Percentiles rank a stretch among this genome's conserved stretches.
phyloP scores from a whole-genome alignment of 2,113 vertebrate genomes.

The Rhadina sibilatrix region DNA sequence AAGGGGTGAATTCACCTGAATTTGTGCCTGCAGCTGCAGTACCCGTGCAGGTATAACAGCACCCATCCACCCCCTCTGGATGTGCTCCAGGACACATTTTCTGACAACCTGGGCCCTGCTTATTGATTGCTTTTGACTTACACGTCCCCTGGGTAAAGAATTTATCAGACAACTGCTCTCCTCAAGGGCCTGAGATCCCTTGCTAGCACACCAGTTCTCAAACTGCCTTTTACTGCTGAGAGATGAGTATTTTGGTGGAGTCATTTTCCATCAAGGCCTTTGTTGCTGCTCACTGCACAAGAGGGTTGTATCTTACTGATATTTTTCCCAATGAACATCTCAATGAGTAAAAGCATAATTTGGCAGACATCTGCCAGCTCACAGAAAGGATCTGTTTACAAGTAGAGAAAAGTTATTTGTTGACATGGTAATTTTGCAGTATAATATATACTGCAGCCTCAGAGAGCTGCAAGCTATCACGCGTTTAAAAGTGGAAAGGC shows the following conservation, averaged over 20 bases:
- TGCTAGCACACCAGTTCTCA: background rate
- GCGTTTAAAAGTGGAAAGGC: background rate
- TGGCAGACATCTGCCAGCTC: slow-evolving; percentile 32
- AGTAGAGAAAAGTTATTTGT: slow-evolving; percentile 43
- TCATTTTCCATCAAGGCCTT: slow-evolving; percentile 39
- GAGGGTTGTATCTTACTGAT: background rate
- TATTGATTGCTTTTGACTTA: background rate
- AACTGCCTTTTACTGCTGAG: slow-evolving; percentile 15
- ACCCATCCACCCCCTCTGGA: fast-evolving
- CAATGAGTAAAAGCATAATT: background rate
- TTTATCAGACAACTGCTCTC: background rate
- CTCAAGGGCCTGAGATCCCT: background rate
- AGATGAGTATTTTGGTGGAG: slow-evolving; percentile 30
- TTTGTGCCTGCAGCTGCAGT: background rate
- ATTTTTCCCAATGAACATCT: slow-evolving; percentile 15
- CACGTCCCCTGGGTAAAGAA: fast-evolving
- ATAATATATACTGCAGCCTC: slow-evolving; percentile 7
- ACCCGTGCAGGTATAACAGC: fast-evolving
- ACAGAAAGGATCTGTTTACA: slow-evolving; percentile 35
- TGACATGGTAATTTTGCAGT: slow-evolving; percentile 45
- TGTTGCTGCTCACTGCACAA: background rate
- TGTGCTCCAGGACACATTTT: background rate
- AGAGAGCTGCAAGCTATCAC: background rate
- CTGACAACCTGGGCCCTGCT: background rate
- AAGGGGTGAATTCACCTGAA: background rate